phyloP scores from a whole-genome alignment of 2,113 vertebrate species.

The Hepsetus odoe region DNA sequence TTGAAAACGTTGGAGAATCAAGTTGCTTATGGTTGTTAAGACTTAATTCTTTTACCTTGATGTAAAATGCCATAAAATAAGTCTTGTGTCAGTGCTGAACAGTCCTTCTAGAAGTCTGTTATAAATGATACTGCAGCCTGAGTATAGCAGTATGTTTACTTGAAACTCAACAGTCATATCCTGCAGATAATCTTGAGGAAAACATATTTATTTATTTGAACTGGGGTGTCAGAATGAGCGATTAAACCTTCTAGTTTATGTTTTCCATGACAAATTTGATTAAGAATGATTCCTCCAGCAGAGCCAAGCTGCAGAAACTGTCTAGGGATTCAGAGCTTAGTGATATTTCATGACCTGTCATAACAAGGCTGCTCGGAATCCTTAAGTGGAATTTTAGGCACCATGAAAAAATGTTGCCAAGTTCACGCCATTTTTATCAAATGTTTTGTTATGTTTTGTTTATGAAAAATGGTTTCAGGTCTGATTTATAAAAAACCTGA shows the following conservation, averaged over 20 bases:
- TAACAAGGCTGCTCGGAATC: constrained; percentile 75
- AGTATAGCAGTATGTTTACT: neutral
- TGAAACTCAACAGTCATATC: constrained; percentile 2
- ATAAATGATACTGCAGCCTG: neutral
- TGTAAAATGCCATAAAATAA: neutral
- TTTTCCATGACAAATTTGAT: constrained; percentile 39
- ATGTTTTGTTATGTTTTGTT: constrained; percentile 9
- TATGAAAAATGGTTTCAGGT: neutral
- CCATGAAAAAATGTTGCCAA: constrained; percentile 67
- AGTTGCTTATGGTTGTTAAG: neutral
- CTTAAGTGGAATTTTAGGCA: constrained; percentile 77
- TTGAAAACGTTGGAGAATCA: neutral
- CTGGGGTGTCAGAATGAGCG: constrained; percentile 35
- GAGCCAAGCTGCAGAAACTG: constrained; percentile 26
- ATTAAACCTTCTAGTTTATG: constrained; percentile 15
- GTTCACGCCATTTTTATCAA: neutral
- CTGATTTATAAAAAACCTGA: neutral
- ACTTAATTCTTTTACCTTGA: neutral
- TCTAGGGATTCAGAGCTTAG: constrained; percentile 43
- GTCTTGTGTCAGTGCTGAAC: neutral
- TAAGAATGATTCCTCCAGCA: constrained; percentile 42
- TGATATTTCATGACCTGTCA: constrained; percentile 70
- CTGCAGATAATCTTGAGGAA: constrained; percentile 35
- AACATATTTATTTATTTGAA: constrained; percentile 24
- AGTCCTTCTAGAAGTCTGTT: neutral